These are phyloP conservation scores for Platyrinchus mystaceus DNA, from an alignment of 2,797 vertebrate genomes.

Conservation along the genomic window DNA sequence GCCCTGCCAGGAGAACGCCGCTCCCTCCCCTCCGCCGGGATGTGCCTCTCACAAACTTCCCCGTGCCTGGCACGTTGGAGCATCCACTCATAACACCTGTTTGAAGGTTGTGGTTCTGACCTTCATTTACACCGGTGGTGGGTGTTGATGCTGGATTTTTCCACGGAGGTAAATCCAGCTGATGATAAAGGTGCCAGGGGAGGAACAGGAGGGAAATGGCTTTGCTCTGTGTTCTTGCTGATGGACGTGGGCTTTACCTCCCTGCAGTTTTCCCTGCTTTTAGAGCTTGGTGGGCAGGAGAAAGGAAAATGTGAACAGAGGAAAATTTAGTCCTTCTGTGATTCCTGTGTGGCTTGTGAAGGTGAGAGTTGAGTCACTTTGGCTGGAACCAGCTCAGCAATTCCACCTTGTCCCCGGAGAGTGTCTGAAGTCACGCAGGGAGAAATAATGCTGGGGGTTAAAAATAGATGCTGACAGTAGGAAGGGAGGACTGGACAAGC, in stretches of 20 bases:
- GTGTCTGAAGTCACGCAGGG: slow-evolving; percentile 32
- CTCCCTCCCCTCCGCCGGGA: background rate
- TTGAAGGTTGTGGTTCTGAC: background rate
- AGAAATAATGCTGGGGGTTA: slow-evolving; percentile 50
- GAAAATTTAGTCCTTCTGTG: background rate
- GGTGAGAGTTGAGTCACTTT: slow-evolving; percentile 55
- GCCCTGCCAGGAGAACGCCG: background rate
- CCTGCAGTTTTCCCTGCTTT: background rate
- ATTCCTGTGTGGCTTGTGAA: slow-evolving; percentile 8
- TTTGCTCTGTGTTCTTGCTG: accelerated
- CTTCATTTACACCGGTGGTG: background rate
- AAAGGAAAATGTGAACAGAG: background rate
- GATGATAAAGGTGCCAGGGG: background rate
- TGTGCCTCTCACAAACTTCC: background rate
- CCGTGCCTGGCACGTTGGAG: background rate
- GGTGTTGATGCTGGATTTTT: background rate
- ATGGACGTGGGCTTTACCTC: background rate
- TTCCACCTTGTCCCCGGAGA: slow-evolving; percentile 29
- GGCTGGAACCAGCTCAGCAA: slow-evolving; percentile 52
- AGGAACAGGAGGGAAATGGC: background rate
- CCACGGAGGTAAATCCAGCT: background rate
- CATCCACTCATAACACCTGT: background rate
- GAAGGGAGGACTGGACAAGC: slow-evolving; percentile 17
- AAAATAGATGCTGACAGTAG: slow-evolving; percentile 50
- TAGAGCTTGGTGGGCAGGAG: background rate